Evolutionary conservation across 2,888 invertebrate genomes (phyloP), one percentile per base, ranked within the genome.

Genomic region (Caenorhabditis sp.): DNA sequence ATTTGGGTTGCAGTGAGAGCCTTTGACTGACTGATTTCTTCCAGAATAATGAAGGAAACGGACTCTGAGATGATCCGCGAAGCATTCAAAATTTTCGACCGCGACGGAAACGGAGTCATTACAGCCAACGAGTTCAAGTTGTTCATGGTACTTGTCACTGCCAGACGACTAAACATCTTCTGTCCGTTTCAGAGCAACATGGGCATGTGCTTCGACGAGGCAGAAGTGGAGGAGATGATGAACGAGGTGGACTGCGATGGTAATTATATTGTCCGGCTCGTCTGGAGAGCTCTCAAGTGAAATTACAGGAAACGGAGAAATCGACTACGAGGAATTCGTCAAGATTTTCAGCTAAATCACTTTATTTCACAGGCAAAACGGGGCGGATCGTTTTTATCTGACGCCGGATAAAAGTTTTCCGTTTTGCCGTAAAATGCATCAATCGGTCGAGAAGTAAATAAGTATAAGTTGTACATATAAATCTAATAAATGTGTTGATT

Each of bases 191-290:
- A 82, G 82, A 68, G 79, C 8, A 83, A 87, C 66, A 87, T 87
- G 87, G 87, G 87, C 48, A 87, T 87, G 87, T 86, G 86, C 72
- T 87, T 88, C 80, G 86, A 85, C 58, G 87, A 87, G 58, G 79
- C 78, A 17, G 87, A 87, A 75, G 87, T 87, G 45, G 87, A 87
- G 78, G 87, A 88, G 50, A 88, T 87, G 81, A 82, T 86, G 77
- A 68, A 53, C 7, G 79, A 81, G 27, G 81, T 84, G 43, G 83
- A 85, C 76, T 81, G 81, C 58, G 84, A 86, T 56, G 85, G 85
- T 72, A 35, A 27, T 35, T 9, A 32, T 32, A 45, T n/a, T 13
- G 20, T 62, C 22, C 15, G n/a, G 15, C 30, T 30, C 50, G 30
- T 46, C 46, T 8, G 9, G n/a, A n/a, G n/a, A n/a, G n/a, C 17